Conservation (phyloP, 2,888 invertebrate genomes). For the Dolomedes plantarius region DNA sequence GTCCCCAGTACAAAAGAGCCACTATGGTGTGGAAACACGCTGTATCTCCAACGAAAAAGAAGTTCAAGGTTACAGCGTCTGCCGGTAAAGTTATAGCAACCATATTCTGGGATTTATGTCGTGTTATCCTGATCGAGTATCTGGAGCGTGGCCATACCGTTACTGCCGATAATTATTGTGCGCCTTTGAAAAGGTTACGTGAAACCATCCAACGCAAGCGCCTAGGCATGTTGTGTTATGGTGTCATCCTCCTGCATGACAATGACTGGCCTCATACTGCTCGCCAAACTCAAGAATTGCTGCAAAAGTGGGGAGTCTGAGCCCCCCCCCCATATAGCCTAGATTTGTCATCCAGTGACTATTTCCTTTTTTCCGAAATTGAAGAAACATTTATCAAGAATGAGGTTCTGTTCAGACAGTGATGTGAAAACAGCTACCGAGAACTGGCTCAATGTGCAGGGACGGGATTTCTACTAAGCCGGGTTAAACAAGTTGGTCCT, state of each 20-base stretch:
- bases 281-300: constrained; percentile 10
- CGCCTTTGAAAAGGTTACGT: constrained; percentile 15
- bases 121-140: constrained; percentile 62
- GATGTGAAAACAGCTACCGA: no score
- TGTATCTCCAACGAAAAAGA: constrained; percentile 25
- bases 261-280: no score
- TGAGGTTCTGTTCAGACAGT: neutral
- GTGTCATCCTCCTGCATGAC: constrained; percentile 24
- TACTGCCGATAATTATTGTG: constrained; percentile 67
- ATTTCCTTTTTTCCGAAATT: constrained; percentile 11
- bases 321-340: neutral
- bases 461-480: constrained; percentile 8
- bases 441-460: no score
- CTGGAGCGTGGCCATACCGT: constrained; percentile 43
- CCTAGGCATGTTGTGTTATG: neutral
- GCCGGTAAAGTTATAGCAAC: constrained; percentile 48
- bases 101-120: constrained; percentile 49
- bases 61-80: neutral
- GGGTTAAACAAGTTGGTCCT: no score
- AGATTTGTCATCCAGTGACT: neutral
- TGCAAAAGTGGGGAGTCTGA: neutral
- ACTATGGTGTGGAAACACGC: constrained; percentile 24
- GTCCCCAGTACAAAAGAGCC: constrained; percentile 16
- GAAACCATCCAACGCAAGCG: constrained; percentile 26
- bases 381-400: neutral